Evolutionary conservation across 2,113 vertebrate species (phyloP), one percentile per base, ranked within the genome.

Genomic region (Upupa epops): DNA sequence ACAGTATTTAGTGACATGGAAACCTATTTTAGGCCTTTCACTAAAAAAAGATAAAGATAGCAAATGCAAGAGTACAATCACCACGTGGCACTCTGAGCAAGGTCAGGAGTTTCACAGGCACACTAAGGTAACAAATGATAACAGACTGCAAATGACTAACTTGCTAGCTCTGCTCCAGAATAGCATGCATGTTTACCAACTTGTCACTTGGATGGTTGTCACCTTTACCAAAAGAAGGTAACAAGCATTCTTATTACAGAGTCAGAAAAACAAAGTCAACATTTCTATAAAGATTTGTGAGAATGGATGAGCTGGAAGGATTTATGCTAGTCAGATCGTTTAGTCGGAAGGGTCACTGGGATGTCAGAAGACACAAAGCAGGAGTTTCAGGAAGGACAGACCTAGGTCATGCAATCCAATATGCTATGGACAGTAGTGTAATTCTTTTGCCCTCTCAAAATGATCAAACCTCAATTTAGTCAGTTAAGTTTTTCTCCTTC

Each of bases 1-100:
- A 75, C 14, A 61, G 17, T 73, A 46, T 61, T 81, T n/a, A 84
- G 29, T 20, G 18, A 36, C 36, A 70, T 5, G 13, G 48, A 20
- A n/a, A 68, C 32, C 46, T 73, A 12, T 6, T 86, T 86, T 81
- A 75, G 80, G 56, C 77, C 66, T 94, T 94, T 90, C 8, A 2
- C 83, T 94, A 76, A 19, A 36, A 42, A 64, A 90, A 93, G 88
- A 94, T 68, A 94, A 78, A 78, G 36, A 58, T 17, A 78, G 73
- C 40, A 84, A 95, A 88, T 63, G 84, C 20, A 52, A 82, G 70
- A 86, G 20, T 45, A 56, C 51, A 73, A 55, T 65, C 66, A 64
- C 31, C 48, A 79, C 16, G 21, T 92, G 70, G 51, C 54, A 70
- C 32, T 68, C 70, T 32, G 34, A 75, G 61, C 42, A 79, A 90